These are phyloP conservation scores for Armadillidium nasatum DNA, from an alignment of 1,140 invertebrate genomes.

Conservation along the genomic window DNA sequence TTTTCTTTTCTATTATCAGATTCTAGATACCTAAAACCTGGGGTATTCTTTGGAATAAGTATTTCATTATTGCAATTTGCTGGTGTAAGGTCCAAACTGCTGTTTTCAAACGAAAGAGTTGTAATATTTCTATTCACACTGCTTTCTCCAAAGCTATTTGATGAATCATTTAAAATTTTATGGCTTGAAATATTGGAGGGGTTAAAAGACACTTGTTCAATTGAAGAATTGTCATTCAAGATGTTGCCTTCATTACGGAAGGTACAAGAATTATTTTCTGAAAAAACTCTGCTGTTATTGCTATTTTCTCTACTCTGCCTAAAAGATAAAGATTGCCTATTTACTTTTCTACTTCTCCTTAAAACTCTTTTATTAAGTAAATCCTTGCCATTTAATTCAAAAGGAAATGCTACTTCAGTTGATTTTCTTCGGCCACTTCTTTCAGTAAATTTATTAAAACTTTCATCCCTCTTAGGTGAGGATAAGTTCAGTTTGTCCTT, in stretches of 20 bases:
- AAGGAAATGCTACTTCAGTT: neutral
- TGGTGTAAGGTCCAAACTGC: neutral
- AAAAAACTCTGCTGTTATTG: neutral
- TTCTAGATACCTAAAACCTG: neutral
- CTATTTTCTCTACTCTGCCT: too few species aligned
- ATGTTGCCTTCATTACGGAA: neutral
- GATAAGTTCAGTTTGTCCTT: neutral
- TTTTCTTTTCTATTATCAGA: neutral
- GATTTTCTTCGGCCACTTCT: neutral
- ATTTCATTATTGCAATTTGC: neutral
- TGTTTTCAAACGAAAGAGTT: neutral
- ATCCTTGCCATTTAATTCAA: neutral
- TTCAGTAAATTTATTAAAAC: neutral
- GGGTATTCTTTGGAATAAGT: neutral
- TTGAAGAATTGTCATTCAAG: neutral
- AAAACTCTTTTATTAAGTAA: too few species aligned
- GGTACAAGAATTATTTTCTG: neutral
- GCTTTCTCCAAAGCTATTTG: too few species aligned
- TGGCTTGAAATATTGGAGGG: neutral
- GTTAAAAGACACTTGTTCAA: neutral
- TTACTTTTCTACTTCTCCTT: too few species aligned
- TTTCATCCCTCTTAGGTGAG: neutral
- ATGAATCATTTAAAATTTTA: neutral
- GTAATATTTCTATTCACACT: neutral
- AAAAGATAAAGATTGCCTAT: too few species aligned